Evolutionary conservation across 2,113 vertebrate species (phyloP).

Genomic region (Sylvicapra grimmia): DNA sequence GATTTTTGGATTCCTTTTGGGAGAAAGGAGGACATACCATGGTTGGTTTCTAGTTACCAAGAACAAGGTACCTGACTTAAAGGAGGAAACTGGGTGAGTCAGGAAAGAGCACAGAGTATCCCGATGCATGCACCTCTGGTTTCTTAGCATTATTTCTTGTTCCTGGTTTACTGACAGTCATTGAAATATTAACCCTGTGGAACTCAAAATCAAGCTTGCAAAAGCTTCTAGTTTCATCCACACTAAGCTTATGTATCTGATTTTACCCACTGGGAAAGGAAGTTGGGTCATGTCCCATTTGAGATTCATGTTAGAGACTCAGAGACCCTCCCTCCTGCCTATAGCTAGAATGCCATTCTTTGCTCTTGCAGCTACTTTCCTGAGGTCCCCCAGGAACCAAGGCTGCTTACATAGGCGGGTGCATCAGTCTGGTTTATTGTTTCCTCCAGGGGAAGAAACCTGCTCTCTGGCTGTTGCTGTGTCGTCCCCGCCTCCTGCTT

Average conservation of each 20-base stretch:
- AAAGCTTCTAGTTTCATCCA: background rate
- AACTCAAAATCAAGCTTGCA: background rate
- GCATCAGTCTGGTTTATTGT: background rate
- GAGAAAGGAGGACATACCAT: background rate
- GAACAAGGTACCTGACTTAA: background rate
- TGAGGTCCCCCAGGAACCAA: background rate
- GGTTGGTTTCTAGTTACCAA: background rate
- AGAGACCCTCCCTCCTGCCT: background rate
- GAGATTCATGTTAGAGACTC: background rate
- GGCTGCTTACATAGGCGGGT: background rate
- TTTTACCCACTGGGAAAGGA: background rate
- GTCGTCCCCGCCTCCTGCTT: background rate
- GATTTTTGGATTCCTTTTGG: background rate
- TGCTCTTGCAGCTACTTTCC: background rate
- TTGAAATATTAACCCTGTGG: background rate
- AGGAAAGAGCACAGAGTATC: background rate
- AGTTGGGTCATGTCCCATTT: background rate
- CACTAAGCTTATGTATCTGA: background rate
- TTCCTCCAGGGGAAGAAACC: background rate
- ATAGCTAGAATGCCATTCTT: background rate
- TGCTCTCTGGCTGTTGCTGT: background rate
- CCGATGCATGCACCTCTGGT: background rate
- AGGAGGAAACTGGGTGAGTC: background rate
- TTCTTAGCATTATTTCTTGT: background rate
- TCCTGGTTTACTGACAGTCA: background rate